phyloP scores from a whole-genome alignment of 1,140 invertebrate genomes.

The Cheumatopsyche charites region DNA sequence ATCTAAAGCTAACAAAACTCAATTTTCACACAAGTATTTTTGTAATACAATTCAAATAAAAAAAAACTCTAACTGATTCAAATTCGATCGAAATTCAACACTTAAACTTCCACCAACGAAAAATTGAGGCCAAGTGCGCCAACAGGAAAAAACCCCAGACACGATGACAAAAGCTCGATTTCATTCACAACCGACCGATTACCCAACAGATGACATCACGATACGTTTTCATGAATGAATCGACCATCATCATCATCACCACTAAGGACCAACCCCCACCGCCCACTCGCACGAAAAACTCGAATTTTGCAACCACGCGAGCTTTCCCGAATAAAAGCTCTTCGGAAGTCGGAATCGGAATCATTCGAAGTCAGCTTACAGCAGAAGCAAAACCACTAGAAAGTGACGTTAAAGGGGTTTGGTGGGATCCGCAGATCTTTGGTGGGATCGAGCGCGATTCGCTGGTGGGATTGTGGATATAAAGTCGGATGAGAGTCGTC shows the following conservation, averaged over 20 bases:
- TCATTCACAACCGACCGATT: slow-evolving; percentile 41
- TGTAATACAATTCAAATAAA: too few species aligned
- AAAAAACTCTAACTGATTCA: too few species aligned
- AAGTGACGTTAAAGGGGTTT: too few species aligned
- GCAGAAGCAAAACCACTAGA: slow-evolving; percentile 15
- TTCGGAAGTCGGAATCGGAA: background rate
- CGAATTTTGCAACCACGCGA: slow-evolving; percentile 5
- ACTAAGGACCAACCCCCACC: background rate
- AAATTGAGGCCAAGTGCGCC: too few species aligned
- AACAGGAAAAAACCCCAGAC: background rate
- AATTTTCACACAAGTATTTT: too few species aligned
- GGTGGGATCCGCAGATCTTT: too few species aligned
- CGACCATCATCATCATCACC: slow-evolving; percentile 1
- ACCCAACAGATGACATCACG: slow-evolving; percentile 38
- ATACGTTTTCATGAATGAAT: slow-evolving; percentile 42
- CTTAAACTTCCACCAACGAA: too few species aligned
- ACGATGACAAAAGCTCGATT: slow-evolving; percentile 4
- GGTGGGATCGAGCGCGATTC: background rate
- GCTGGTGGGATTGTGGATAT: slow-evolving; percentile 36
- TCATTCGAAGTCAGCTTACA: slow-evolving; percentile 37
- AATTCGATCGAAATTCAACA: too few species aligned
- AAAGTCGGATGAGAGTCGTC: slow-evolving; percentile 38
- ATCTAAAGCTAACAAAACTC: too few species aligned
- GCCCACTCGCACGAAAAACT: background rate
- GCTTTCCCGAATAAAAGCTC: background rate